Base-by-base conservation (phyloP, 2,113 vertebrate species). In the Rhadina sibilatrix region DNA sequence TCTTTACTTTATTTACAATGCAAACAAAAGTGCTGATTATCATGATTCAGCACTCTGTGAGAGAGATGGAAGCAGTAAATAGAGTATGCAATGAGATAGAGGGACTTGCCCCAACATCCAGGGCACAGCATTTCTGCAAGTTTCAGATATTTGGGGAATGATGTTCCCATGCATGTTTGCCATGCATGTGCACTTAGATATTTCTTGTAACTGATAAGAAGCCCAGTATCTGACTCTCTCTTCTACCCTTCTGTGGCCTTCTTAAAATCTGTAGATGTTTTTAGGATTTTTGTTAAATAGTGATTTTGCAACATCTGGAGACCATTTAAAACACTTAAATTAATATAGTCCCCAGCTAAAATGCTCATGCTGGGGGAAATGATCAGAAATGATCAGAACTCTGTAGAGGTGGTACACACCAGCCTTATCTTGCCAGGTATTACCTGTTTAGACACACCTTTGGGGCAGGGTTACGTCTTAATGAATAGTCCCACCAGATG, bases 1-100 rank as follows among this genome's bases (percentile, higher is more conserved):
- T 66, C 86, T 82, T 57, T 92, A 19, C 76, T 94, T 94, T 96
- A 68, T 93, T 92, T 96, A 71, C 85, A 93, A 81, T 53, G 76
- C 59, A 93, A 93, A 80, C 47, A 82, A 52, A 93, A 85, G 42
- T 25, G 38, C 46, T 75, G 88, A 83, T 94, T 75, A 75, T 78
- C 68, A 78, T 96, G 90, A 90, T 87, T 94, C 92, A 93, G 46
- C 56, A 78, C 71, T 77, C 42, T 56, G 31, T 44, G 49, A 74
- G 60, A 95, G 30, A 90, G 37, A 50, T 7, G 2, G 33, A 69
- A 88, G 79, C 60, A 54, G 50, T 53, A 83, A 92, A 90, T 1
- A 64, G 56, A 81, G 35, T 8, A 81, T 14, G 30, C 21, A 93
- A 56, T 21, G 31, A 92, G 38, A 31, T 0, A 46, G 28, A 87